These are phyloP conservation scores for Petrocephalus microphthalmus DNA, from an alignment of 2,113 vertebrate genomes.

Conservation along the genomic window DNA sequence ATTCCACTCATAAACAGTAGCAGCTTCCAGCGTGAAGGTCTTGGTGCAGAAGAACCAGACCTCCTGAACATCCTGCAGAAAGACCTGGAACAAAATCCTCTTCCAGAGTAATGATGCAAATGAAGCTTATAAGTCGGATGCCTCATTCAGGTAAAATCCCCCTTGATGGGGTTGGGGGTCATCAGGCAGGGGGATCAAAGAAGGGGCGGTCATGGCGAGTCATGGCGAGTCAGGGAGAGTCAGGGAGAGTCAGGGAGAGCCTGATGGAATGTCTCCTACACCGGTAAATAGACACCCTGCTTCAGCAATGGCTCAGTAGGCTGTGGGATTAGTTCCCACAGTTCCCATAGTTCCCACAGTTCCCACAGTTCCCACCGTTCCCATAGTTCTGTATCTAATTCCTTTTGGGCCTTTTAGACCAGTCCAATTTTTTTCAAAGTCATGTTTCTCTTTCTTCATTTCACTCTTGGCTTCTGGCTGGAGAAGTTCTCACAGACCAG, in stretches of 20 bases:
- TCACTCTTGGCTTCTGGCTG: background rate
- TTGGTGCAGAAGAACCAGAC: background rate
- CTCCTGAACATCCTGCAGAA: background rate
- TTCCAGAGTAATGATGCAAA: background rate
- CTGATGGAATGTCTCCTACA: background rate
- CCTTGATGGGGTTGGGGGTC: background rate
- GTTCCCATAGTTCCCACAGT: too few species aligned
- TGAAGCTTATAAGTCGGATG: background rate
- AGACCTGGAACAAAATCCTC: background rate
- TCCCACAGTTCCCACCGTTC: too few species aligned
- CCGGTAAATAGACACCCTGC: background rate
- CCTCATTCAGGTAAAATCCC: background rate
- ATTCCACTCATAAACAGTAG: background rate
- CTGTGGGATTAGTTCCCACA: too few species aligned
- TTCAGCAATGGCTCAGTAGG: background rate
- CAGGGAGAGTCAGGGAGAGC: background rate
- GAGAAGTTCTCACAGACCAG: background rate
- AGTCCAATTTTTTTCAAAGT: background rate
- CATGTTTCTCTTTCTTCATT: background rate
- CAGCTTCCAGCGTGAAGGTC: background rate
- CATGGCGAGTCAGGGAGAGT: background rate
- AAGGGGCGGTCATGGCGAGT: background rate
- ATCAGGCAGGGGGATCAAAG: background rate
- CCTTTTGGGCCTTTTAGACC: background rate
- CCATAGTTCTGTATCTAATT: too few species aligned